Conservation (phyloP, 2,113 vertebrate genomes). For the Indicator maculatus region DNA sequence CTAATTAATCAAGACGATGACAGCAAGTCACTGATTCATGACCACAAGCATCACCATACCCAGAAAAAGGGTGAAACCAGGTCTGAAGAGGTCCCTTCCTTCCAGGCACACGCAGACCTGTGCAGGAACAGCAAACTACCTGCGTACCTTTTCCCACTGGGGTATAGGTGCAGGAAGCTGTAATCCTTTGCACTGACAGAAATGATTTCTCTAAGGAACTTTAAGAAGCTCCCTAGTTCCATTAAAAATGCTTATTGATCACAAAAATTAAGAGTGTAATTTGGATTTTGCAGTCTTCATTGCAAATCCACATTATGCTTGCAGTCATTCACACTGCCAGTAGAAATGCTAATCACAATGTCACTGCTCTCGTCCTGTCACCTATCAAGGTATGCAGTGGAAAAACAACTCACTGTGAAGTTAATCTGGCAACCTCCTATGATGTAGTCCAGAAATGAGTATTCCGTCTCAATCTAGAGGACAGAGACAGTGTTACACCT, state of each 20-base stretch:
- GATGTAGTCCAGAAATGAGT: constrained; percentile 85
- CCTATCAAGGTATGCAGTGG: background rate
- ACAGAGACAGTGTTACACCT: background rate
- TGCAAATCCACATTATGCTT: background rate
- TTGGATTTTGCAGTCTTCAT: background rate
- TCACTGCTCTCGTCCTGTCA: background rate
- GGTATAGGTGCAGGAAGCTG: background rate
- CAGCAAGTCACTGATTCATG: background rate
- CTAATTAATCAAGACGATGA: constrained; percentile 61
- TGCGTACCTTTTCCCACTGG: background rate
- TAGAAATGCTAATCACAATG: background rate
- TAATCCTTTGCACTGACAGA: background rate
- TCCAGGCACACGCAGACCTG: background rate
- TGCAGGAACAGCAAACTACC: background rate
- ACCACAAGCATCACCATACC: background rate
- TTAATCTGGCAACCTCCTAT: constrained; percentile 89
- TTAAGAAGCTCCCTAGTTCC: background rate
- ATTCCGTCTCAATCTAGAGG: constrained; percentile 79
- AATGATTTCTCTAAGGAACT: background rate
- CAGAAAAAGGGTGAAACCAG: background rate
- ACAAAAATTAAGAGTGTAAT: background rate
- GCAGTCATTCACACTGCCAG: background rate
- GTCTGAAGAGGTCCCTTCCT: background rate
- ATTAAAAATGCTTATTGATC: background rate
- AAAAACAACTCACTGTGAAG: constrained; percentile 80